Evolutionary conservation across 1,140 invertebrate species (phyloP), one percentile per base, ranked within the genome.

Genomic region (Aphidius gifuensis): DNA sequence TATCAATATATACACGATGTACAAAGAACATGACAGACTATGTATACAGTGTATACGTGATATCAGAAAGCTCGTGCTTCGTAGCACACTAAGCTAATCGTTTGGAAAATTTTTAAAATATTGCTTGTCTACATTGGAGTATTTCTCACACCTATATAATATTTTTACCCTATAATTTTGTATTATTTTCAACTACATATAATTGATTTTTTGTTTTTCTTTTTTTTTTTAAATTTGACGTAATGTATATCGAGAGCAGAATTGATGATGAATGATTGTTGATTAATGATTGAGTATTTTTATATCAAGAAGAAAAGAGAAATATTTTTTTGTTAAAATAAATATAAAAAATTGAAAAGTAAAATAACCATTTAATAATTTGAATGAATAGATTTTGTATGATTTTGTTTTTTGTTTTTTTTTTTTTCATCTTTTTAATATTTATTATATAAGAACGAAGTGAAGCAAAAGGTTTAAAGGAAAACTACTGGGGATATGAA

Each of bases 81-180:
- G 47, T 51, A 60, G 64, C 64, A 66, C 64, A 66, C 40, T 45
- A 9, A 57, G 40, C 38, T 62, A 66, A 66, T 51, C 60, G 43
- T 44, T 66, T 66, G 64, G 64, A 62, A 62, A 62, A 60, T 66
- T 66, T 66, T 66, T 62, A 60, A 62, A 66, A 66, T 66, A 66
- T 66, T 59, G 60, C 32, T 38, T 44, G 51, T 42, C 51, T 54
- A 11, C 42, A 39, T 43, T 40, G 42, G 51, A 42, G 16, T 16
- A 9, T 43, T 43, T 11, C 43, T 40, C 11, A 11, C 9, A n/a
- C 11, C 11, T 32, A 32, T 32, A 32, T 32, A 32, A 32, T 42
- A 5, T 11, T 54, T 11, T 42, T 8, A 8, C 9, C 9, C 7
- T 16, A n/a, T 54, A 42, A 42, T 6, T 54, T 54, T 42, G 42